These are phyloP conservation scores for Acanthornis magna DNA, from an alignment of 2,797 vertebrate species.

Conservation along the genomic window DNA sequence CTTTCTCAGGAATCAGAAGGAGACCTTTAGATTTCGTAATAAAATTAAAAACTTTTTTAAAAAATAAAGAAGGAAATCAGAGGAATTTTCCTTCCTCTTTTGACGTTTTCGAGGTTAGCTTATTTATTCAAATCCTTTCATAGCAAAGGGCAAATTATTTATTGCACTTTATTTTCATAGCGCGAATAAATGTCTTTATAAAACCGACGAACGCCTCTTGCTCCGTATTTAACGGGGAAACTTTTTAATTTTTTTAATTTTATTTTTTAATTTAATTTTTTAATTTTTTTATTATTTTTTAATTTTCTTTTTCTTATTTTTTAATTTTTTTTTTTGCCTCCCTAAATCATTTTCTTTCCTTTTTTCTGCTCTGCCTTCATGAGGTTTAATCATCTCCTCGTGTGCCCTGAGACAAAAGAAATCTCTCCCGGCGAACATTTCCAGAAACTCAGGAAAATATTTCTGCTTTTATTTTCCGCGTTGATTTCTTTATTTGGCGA, in stretches of 20 bases:
- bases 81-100: constrained; percentile 78
- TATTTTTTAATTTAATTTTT: too few species aligned
- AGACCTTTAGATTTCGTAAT: constrained; percentile 79
- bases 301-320: too few species aligned
- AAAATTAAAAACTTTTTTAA: neutral
- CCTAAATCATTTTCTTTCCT: neutral
- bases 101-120: constrained; percentile 90
- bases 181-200: constrained; percentile 88
- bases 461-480: accelerated
- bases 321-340: too few species aligned
- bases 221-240: neutral
- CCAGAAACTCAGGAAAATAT: neutral
- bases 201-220: constrained; percentile 57
- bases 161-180: constrained; percentile 99
- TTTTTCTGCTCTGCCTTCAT: neutral
- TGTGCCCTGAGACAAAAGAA: neutral
- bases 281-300: too few species aligned
- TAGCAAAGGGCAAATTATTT: constrained; percentile 98
- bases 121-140: constrained; percentile 99
- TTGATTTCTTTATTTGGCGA: neutral
- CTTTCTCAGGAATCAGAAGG: constrained; percentile 81
- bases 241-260: too few species aligned
- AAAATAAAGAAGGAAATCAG: neutral
- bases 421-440: neutral
- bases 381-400: neutral